These are phyloP conservation scores for Ariolimax columbianus DNA, from an alignment of 2,888 invertebrate species.

Conservation along the genomic window DNA sequence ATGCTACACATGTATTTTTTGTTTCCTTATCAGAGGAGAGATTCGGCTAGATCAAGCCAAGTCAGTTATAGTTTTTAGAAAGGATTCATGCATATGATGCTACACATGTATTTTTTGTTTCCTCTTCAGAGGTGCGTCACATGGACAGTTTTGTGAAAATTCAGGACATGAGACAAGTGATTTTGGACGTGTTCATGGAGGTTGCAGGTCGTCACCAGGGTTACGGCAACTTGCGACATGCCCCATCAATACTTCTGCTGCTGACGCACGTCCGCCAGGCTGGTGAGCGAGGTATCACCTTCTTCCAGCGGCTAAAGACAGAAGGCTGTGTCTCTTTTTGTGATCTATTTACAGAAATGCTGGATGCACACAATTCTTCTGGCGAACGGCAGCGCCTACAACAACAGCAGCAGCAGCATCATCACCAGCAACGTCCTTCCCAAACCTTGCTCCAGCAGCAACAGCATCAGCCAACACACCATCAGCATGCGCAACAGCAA, in stretches of 20 bases:
- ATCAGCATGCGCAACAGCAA: conserved; percentile 30
- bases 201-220: conserved; percentile 71
- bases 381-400: conserved; percentile 47
- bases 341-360: conserved; percentile 72
- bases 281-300: conserved; percentile 69
- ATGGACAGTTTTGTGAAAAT: conserved; percentile 69
- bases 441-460: conserved; percentile 23
- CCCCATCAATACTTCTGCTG: conserved; percentile 69
- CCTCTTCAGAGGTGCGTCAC: conserved; percentile 67
- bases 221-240: conserved; percentile 67
- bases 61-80: too few relatives aligned
- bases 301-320: conserved; percentile 70
- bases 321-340: conserved; percentile 71
- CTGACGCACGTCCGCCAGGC: conserved; percentile 73
- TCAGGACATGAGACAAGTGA: conserved; percentile 68
- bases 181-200: conserved; percentile 70
- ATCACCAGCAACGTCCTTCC: conserved; percentile 27
- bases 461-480: conserved; percentile 35
- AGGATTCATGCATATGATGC: not conserved
- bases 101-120: not conserved
- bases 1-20: not conserved
- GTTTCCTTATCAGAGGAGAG: conserved; percentile 65
- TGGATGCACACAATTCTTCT: conserved; percentile 66
- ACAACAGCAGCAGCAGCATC: conserved; percentile 43
- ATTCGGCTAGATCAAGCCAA: too few relatives aligned